These are phyloP conservation scores for Elanus axillaris DNA, from an alignment of 2,113 vertebrate genomes.

Conservation along the genomic window DNA sequence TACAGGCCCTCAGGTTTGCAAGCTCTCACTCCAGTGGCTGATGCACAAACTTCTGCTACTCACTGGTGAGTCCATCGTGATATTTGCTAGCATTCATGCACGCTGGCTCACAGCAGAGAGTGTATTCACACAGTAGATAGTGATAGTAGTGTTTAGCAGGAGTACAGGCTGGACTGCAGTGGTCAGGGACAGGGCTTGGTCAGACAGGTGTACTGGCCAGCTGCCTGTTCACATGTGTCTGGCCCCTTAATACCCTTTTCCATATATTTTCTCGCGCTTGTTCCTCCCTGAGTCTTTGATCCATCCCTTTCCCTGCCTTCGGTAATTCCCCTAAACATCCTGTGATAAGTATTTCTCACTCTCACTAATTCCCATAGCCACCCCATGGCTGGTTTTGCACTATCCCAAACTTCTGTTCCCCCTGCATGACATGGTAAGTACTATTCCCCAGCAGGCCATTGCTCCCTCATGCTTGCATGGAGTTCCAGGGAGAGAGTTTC, in stretches of 20 bases:
- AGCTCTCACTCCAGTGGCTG: background rate
- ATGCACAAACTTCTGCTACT: background rate
- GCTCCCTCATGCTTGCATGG: accelerated
- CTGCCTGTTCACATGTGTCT: background rate
- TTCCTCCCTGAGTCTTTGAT: background rate
- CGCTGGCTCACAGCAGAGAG: accelerated
- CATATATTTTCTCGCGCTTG: background rate
- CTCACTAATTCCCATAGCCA: background rate
- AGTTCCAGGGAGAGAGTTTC: background rate
- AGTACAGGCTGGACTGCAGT: background rate
- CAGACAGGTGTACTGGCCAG: background rate
- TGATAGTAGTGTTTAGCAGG: background rate
- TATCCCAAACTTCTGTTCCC: background rate
- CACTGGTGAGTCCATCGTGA: accelerated
- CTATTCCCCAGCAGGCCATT: background rate
- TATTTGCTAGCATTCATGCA: background rate
- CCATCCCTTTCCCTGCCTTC: background rate
- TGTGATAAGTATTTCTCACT: background rate
- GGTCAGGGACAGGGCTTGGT: background rate
- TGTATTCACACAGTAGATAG: accelerated
- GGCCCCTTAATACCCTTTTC: background rate
- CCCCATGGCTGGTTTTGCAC: background rate
- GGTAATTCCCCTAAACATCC: background rate
- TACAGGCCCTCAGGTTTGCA: background rate
- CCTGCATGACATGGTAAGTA: background rate